Conservation (phyloP, 37 sponge, comb jelly and placozoan species). For the Hexactinellida sp. region DNA sequence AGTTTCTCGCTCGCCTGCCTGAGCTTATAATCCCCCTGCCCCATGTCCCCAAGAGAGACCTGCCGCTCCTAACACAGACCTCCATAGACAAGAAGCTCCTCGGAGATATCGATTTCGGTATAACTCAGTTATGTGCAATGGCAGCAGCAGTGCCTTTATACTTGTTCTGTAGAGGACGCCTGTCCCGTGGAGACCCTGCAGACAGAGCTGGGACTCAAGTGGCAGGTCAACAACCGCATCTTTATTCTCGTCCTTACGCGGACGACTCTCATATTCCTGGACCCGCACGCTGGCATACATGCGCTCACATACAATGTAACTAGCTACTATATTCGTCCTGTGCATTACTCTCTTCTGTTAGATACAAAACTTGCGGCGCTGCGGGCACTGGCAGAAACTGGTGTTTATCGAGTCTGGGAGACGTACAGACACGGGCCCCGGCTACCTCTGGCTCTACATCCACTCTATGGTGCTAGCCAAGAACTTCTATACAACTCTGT, state of each 20-base stretch:
- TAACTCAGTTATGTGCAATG: no score
- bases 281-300: background rate
- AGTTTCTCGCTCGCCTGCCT: background rate
- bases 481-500: background rate
- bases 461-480: slow-evolving; percentile 2
- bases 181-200: background rate
- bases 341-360: background rate
- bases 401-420: background rate
- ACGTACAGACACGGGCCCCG: background rate
- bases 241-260: background rate
- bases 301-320: background rate
- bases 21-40: background rate
- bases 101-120: slow-evolving; percentile 6
- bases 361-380: background rate
- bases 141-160: no score
- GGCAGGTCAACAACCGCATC: background rate
- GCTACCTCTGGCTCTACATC: background rate
- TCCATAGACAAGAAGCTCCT: background rate
- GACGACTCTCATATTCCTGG: background rate
- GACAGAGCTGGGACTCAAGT: background rate
- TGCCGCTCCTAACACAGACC: background rate
- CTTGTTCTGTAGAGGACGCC: background rate
- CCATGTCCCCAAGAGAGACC: background rate
- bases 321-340: background rate
- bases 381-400: slow-evolving; percentile 13